Evolutionary conservation across 2,113 vertebrate species (phyloP).

Genomic region (Okapia johnstoni): DNA sequence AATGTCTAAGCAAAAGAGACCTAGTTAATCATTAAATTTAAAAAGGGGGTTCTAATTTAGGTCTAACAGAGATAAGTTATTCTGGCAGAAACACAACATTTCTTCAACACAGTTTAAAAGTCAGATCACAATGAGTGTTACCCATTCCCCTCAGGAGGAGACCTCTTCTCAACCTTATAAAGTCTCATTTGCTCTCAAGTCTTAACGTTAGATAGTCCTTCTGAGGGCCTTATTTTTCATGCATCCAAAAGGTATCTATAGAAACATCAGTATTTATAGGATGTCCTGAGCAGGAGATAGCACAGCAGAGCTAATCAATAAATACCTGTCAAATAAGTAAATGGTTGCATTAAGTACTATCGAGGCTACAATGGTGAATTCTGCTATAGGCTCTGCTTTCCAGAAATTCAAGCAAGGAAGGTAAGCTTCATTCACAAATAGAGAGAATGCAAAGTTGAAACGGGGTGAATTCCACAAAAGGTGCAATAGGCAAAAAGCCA

Average conservation of each 20-base stretch:
- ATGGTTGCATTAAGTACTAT: not conserved
- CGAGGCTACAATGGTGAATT: not conserved
- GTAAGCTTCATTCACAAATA: not conserved
- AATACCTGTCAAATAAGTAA: not conserved
- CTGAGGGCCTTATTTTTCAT: not conserved
- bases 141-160: not conserved
- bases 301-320: not conserved
- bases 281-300: not conserved
- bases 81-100: not conserved
- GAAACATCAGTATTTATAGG: not conserved
- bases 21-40: slow-evolving; percentile 13
- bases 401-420: not conserved
- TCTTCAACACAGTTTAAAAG: not conserved
- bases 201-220: not conserved
- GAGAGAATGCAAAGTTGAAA: not conserved
- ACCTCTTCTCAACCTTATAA: not conserved
- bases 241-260: not conserved
- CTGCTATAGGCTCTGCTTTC: not conserved
- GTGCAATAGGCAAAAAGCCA: not conserved
- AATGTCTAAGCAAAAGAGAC: not conserved
- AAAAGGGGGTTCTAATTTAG: not conserved
- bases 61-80: not conserved
- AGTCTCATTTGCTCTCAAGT: not conserved
- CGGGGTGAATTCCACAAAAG: not conserved
- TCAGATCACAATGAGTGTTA: not conserved